Evolutionary conservation across 1,140 invertebrate genomes (phyloP).

Genomic region (Cyrtorhinus lividipennis): DNA sequence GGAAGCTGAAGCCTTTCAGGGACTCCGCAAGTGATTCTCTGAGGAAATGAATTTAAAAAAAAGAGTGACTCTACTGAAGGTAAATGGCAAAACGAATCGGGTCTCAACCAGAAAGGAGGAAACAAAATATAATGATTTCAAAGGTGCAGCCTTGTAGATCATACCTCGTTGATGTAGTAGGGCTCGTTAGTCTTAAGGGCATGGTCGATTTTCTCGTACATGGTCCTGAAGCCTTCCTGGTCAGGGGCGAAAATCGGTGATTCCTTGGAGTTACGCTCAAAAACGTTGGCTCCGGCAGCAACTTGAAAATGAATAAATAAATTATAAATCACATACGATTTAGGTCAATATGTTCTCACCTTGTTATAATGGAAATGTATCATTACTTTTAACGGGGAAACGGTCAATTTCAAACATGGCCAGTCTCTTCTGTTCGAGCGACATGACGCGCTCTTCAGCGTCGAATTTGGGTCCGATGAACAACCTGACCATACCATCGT

Average conservation of each 20-base stretch:
- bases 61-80: no score
- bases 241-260: slow-evolving; percentile 9
- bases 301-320: no score
- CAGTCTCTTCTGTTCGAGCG: slow-evolving; percentile 21
- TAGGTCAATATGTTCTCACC: no score
- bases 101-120: no score
- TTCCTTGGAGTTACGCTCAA: slow-evolving; percentile 14
- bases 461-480: slow-evolving; percentile 55
- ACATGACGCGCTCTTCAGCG: slow-evolving; percentile 33
- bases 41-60: background rate
- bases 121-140: no score
- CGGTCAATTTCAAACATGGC: slow-evolving; percentile 29
- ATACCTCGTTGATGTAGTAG: slow-evolving; percentile 5
- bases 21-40: slow-evolving; percentile 32
- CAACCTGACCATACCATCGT: slow-evolving; percentile 41
- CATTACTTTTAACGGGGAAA: slow-evolving; percentile 25
- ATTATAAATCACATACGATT: no score
- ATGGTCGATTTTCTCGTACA: slow-evolving; percentile 12
- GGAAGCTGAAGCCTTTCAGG: slow-evolving; percentile 51
- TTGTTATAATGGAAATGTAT: background rate
- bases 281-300: slow-evolving; percentile 2
- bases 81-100: no score
- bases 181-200: slow-evolving; percentile 8
- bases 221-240: slow-evolving; percentile 7
- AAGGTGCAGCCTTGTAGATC: no score